Percentiles rank a stretch among this genome's conserved stretches.
Evolutionary conservation across 2,113 vertebrate species (phyloP).

Genomic region (Mohoua ochrocephala): DNA sequence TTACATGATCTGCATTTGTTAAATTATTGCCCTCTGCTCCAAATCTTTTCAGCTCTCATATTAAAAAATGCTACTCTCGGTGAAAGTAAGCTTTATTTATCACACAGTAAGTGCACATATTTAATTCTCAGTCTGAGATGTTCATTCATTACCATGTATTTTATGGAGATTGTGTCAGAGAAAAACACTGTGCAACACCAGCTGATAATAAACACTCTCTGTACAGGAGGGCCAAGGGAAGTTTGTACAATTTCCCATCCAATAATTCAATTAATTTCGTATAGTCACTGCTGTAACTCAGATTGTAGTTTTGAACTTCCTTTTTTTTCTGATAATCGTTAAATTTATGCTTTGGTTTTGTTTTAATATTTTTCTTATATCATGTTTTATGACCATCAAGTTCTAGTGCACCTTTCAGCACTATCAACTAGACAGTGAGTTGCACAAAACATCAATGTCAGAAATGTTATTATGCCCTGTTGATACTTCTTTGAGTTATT

Average conservation of each 20-base stretch:
- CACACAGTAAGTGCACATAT: background rate
- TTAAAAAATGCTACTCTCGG: background rate
- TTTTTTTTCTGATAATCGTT: background rate
- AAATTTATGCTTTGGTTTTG: background rate
- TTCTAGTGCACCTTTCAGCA: background rate
- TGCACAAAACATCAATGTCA: background rate
- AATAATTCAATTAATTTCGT: background rate
- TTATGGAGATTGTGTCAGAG: background rate
- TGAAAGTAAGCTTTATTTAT: background rate
- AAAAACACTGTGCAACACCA: background rate
- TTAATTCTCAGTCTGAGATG: background rate
- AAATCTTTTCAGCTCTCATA: background rate
- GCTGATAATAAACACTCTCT: background rate
- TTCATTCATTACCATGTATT: background rate
- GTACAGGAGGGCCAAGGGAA: background rate
- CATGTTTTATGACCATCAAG: background rate
- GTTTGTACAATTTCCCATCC: background rate
- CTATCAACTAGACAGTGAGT: background rate
- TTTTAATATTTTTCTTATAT: background rate
- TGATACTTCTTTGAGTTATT: background rate
- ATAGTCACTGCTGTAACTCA: background rate
- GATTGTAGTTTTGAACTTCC: background rate
- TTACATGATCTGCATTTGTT: background rate
- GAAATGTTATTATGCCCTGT: background rate
- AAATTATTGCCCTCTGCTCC: background rate